Percentiles rank a stretch among this genome's conserved stretches.
These are phyloP conservation scores for Scaptomyza tumidula DNA, from an alignment of 2,888 invertebrate species.

Conservation along the genomic window DNA sequence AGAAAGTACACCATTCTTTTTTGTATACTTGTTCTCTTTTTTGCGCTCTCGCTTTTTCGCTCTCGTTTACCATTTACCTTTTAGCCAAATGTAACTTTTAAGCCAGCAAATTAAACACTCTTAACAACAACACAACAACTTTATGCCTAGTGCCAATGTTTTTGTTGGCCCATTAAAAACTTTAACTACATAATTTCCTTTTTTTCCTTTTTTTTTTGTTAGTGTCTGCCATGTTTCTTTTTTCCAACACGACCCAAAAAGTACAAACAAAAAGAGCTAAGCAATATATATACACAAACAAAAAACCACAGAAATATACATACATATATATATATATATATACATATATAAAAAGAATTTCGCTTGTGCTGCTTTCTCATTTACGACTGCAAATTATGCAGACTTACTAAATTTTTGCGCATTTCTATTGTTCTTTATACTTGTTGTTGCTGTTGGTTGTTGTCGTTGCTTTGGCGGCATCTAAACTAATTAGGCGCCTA, in stretches of 20 bases:
- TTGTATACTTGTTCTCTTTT: conserved; percentile 46
- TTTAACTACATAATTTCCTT: conserved; percentile 55
- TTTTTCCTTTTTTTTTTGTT: conserved; percentile 33
- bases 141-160: conserved; percentile 56
- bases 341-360: conserved; percentile 43
- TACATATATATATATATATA: conserved; percentile 19
- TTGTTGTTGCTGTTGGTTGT: conserved; percentile 27
- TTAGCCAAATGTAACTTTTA: conserved; percentile 72
- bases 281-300: conserved; percentile 38
- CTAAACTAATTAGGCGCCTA: conserved; percentile 87
- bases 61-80: conserved; percentile 52
- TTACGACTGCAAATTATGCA: conserved; percentile 41
- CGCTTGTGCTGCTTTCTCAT: conserved; percentile 71
- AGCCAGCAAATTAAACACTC: conserved; percentile 79
- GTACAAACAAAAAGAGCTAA: conserved; percentile 34
- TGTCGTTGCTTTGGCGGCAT: conserved; percentile 32
- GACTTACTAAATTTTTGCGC: conserved; percentile 69
- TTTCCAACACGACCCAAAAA: conserved; percentile 57
- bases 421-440: conserved; percentile 55
- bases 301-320: conserved; percentile 17
- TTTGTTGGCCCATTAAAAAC: conserved; percentile 57
- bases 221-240: conserved; percentile 19
- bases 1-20: conserved; percentile 58
- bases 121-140: conserved; percentile 47
- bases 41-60: conserved; percentile 45